Base-by-base conservation (phyloP, 2,888 invertebrate species). In the Hirtodrosophila alboralis region DNA sequence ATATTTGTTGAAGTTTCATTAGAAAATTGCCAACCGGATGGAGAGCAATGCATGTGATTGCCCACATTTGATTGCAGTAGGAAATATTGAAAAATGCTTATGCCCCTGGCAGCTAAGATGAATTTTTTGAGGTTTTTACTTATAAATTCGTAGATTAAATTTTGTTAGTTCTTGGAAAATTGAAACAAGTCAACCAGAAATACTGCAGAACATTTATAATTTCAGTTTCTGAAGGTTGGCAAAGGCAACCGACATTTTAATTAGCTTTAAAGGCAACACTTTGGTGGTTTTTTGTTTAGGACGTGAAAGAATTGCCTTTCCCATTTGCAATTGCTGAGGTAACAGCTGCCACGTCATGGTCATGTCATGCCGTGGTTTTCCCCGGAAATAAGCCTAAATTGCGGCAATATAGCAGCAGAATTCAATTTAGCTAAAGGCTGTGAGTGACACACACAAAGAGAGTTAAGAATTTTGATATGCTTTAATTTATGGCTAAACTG, bases 1-100 rank as follows among this genome's bases (percentile, higher is more conserved):
- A 21, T 13, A 41, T 66, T 48, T 59, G 40, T 56, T 43, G 16
- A 49, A 66, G 43, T 52, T 71, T 60, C 68, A 75, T 75, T 75
- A 53, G 41, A 53, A 68, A 69, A 54, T 67, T 68, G 69, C 21
- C 28, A 47, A 21, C 30, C 51, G 41, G 30, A 21, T 67, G 49
- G 33, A 33, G 31, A 21, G 49, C 43, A 26, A 30, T 41, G 30
- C 30, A 57, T 44, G 61, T 44, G 18, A 1, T 26, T 16, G 4
- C 26, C 12, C 10, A 6, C 47, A 27, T n/a, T 23, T 0, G 18
- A 13, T 16, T 9, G 21, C 8, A 12, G 1, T 7, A 10, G 13
- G 8, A 12, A 26, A 26, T 10, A 36, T 23, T 5, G 9, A 23
- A 36, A 18, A 9, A 10, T 23, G 9, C 21, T 7, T 13, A 10